A percentile compares a stretch with the other conserved stretches of the same genome.
phyloP scores from a whole-genome alignment of 2,888 invertebrate genomes.

The Resseliella maxima region DNA sequence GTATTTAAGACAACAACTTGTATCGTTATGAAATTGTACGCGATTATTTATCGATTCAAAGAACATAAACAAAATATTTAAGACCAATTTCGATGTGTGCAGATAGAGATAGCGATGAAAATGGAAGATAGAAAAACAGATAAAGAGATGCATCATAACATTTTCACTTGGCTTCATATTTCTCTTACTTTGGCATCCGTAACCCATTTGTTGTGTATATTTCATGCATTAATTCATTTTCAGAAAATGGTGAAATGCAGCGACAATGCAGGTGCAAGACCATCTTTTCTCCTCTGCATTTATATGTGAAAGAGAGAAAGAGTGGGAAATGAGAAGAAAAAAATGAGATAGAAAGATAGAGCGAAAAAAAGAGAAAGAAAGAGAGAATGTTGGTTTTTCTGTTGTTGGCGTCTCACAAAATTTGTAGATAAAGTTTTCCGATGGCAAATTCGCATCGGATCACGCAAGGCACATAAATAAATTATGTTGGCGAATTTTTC shows the following conservation, averaged over 20 bases:
- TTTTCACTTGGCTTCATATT: conserved; percentile 17
- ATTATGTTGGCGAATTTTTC: conserved; percentile 39
- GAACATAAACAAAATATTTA: conserved; percentile 29
- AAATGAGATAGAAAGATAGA: no score
- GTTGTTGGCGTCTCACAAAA: conserved; percentile 20
- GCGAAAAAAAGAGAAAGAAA: neutral
- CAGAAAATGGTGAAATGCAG: conserved; percentile 36
- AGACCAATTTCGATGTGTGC: neutral
- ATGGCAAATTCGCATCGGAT: conserved; percentile 33
- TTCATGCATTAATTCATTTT: conserved; percentile 32
- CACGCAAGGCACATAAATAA: conserved; percentile 51
- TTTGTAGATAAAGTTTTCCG: conserved; percentile 39
- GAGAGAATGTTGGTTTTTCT: neutral
- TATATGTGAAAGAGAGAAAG: no score
- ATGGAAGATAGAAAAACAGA: neutral
- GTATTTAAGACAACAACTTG: neutral
- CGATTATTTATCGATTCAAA: conserved; percentile 48
- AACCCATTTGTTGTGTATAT: conserved; percentile 13
- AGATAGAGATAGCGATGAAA: neutral
- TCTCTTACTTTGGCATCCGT: conserved; percentile 6
- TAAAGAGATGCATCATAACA: neutral
- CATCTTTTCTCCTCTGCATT: no score
- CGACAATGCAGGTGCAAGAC: conserved; percentile 1
- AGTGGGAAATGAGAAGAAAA: no score
- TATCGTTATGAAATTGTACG: conserved; percentile 23